These are phyloP conservation scores for Tiliacea citrago DNA, from an alignment of 2,888 invertebrate genomes.

Conservation along the genomic window DNA sequence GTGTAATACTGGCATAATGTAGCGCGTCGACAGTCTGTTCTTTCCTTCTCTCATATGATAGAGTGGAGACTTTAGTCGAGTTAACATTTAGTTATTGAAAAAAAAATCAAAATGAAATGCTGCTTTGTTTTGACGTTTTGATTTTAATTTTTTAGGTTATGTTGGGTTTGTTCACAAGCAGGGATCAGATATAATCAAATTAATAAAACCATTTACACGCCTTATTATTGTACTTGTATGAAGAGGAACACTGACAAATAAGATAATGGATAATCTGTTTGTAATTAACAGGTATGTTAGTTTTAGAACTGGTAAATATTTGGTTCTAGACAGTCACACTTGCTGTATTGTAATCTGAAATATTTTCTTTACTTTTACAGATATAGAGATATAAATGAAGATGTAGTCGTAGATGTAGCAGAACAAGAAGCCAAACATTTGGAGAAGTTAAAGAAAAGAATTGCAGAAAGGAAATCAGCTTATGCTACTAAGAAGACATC, in stretches of 20 bases:
- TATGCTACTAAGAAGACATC: conserved; percentile 73
- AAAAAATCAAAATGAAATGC: not conserved
- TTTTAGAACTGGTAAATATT: not conserved
- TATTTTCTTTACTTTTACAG: conserved; percentile 69
- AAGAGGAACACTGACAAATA: not conserved
- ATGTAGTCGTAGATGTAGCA: conserved; percentile 72
- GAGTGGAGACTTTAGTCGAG: conserved; percentile 6
- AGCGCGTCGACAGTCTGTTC: not conserved
- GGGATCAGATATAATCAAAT: not conserved
- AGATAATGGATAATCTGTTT: conserved; percentile 92
- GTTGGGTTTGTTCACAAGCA: not conserved
- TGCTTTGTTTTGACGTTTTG: conserved; percentile 21
- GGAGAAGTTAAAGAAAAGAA: conserved; percentile 91
- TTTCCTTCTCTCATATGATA: not conserved
- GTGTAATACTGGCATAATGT: too few relatives aligned
- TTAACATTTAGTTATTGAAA: not conserved
- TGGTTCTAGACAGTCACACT: not conserved
- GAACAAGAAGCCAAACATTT: conserved; percentile 90
- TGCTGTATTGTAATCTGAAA: not conserved
- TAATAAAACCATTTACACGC: not conserved
- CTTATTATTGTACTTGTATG: not conserved
- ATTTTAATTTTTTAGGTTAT: conserved; percentile 19
- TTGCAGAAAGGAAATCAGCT: conserved; percentile 89
- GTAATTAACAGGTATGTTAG: conserved; percentile 92
- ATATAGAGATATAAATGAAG: conserved; percentile 85